These are phyloP conservation scores for Choristoneura fumiferana DNA, from an alignment of 1,140 invertebrate genomes.

Conservation along the genomic window DNA sequence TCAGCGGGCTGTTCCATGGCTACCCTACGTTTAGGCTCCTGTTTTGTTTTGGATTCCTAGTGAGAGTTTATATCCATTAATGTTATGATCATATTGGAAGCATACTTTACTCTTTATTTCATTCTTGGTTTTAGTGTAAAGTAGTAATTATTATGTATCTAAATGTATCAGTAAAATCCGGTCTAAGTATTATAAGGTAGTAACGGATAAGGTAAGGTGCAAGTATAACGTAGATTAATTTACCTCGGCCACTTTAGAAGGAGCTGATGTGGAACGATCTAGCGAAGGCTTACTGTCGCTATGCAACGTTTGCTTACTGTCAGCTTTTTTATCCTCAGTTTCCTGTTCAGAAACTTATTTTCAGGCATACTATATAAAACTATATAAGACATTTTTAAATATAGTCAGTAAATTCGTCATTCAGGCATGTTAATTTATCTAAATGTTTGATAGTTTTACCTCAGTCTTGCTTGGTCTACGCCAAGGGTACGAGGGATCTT, in stretches of 20 bases:
- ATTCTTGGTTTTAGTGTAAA: too few relatives aligned
- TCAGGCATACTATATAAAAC: too few relatives aligned
- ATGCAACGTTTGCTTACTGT: background rate
- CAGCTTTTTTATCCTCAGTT: background rate
- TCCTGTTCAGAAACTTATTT: conserved; percentile 20
- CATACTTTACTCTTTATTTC: too few relatives aligned
- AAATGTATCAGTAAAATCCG: too few relatives aligned
- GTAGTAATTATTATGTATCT: too few relatives aligned
- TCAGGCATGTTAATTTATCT: too few relatives aligned
- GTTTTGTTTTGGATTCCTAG: conserved; percentile 6
- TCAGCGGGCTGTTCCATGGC: conserved; percentile 6
- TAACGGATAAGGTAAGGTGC: too few relatives aligned
- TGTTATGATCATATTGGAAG: too few relatives aligned
- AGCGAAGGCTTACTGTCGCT: background rate
- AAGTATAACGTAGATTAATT: background rate
- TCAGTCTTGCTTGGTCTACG: conserved; percentile 33
- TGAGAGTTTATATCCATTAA: background rate
- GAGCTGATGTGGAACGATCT: background rate
- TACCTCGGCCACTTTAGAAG: background rate
- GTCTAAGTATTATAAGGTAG: too few relatives aligned
- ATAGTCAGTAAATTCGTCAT: too few relatives aligned
- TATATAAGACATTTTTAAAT: too few relatives aligned
- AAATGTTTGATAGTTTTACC: conserved; percentile 27
- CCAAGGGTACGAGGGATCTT: conserved; percentile 42
- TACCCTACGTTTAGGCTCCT: conserved; percentile 2